A percentile compares a stretch with the other conserved stretches of the same genome.
These are phyloP conservation scores for Holothuria scabra DNA, from an alignment of 53 echinoderm and acorn worm genomes.

Conservation along the genomic window DNA sequence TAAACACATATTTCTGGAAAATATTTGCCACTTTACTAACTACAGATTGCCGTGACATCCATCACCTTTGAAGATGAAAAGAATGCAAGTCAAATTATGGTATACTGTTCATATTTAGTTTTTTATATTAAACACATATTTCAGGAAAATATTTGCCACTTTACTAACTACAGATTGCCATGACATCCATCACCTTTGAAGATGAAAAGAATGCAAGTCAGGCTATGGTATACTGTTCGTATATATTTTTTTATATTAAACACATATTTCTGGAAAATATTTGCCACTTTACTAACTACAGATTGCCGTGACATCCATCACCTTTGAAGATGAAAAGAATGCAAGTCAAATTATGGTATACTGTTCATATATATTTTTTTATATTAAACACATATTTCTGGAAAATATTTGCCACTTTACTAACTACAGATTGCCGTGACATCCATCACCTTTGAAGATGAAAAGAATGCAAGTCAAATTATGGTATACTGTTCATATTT, in stretches of 20 bases:
- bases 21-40: too few species aligned
- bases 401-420: too few species aligned
- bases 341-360: too few species aligned
- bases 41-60: constrained; percentile 82
- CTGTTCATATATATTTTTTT: neutral
- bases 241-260: neutral
- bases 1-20: neutral
- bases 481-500: too few species aligned
- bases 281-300: too few species aligned
- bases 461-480: too few species aligned
- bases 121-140: neutral
- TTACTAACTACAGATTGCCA: too few species aligned
- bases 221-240: too few species aligned
- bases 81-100: neutral
- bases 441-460: too few species aligned
- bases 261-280: neutral
- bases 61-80: constrained; percentile 61
- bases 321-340: constrained; percentile 43
- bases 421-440: too few species aligned
- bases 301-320: constrained; percentile 85
- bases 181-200: constrained; percentile 78
- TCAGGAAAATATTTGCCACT: too few species aligned
- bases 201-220: neutral
- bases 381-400: neutral
- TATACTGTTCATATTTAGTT: too few species aligned